phyloP scores from a whole-genome alignment of 2,888 invertebrate species.

The Mechanitis mazaeus region DNA sequence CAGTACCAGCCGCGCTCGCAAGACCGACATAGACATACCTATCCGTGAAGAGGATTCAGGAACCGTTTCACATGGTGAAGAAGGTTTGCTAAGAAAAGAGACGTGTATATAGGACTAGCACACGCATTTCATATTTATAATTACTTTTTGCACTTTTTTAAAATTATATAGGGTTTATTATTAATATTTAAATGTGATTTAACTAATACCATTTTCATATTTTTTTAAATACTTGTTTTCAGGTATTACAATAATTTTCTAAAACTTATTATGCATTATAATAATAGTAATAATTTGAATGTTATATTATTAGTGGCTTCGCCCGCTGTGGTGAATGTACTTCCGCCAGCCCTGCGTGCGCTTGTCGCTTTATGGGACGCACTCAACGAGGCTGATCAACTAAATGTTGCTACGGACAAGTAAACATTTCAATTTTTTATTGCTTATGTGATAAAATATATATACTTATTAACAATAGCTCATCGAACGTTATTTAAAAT shows the following conservation, averaged over 20 bases:
- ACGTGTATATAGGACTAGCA: no score
- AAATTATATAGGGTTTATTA: no score
- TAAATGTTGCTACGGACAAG: conserved; percentile 60
- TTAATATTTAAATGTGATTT: no score
- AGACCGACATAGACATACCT: conserved; percentile 47
- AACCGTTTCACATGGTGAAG: not conserved
- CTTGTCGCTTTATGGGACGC: conserved; percentile 95
- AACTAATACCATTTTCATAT: no score
- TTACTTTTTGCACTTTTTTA: no score
- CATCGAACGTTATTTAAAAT: not conserved
- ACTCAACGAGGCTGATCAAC: conserved; percentile 75
- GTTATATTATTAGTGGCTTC: conserved; percentile 15
- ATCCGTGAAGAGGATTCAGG: conserved; percentile 73
- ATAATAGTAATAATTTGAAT: not conserved
- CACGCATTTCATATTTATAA: no score
- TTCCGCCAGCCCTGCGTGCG: conserved; percentile 92
- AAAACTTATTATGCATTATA: not conserved
- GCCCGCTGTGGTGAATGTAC: conserved; percentile 80
- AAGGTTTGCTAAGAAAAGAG: not conserved
- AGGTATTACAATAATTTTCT: no score
- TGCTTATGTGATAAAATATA: not conserved
- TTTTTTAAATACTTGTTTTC: no score
- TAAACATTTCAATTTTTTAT: conserved; percentile 29
- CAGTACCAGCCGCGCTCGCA: conserved; percentile 81
- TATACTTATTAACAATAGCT: not conserved